Evolutionary conservation across 2,113 vertebrate genomes (phyloP), one percentile per base, ranked within the genome.

Genomic region (Morone chrysops): DNA sequence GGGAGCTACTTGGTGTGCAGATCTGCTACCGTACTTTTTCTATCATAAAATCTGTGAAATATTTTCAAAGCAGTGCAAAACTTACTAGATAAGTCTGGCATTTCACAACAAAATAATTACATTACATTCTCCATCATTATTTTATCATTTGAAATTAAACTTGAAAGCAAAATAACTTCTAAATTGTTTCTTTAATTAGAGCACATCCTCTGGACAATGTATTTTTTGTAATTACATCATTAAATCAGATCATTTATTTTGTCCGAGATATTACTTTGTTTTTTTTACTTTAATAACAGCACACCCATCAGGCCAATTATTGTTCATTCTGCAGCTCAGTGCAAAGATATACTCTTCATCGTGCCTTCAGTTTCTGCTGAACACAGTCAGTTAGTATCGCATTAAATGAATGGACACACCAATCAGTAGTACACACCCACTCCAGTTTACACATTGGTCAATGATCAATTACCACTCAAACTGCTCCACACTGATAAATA

Each of bases 401-500:
- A 2, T 51, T 43, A 43, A 62, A 76, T 54, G 22, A 50, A 43
- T 20, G 20, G 43, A 22, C n/a, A 13, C 17, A 7, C 1, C 22
- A 40, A 65, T 62, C 54, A 45, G 59, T 18, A 6, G 36, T 2
- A 9, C 16, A 41, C 67, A 31, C 17, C 36, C 43, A 47, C 43
- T 65, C 3, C 18, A 7, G 60, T 31, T 54, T 41, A 62, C 20
- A 70, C n/a, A 16, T 0, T 4, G 12, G 80, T n/a, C n/a, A n/a
- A n/a, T n/a, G 67, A 50, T 78, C 18, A 31, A 57, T 40, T 45
- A 84, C 45, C 36, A n/a, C 63, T 73, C 6, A 38, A n/a, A 41
- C 56, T 6, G 41, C 18, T 60, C 61, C 79, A 59, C 47, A 6
- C 20, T 53, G 12, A 51, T 31, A 31, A 61, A 73, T 56, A 70